A percentile compares a stretch with the other conserved stretches of the same genome.
phyloP scores from a whole-genome alignment of 2,113 vertebrate species.

The Sceloporus tristichus region DNA sequence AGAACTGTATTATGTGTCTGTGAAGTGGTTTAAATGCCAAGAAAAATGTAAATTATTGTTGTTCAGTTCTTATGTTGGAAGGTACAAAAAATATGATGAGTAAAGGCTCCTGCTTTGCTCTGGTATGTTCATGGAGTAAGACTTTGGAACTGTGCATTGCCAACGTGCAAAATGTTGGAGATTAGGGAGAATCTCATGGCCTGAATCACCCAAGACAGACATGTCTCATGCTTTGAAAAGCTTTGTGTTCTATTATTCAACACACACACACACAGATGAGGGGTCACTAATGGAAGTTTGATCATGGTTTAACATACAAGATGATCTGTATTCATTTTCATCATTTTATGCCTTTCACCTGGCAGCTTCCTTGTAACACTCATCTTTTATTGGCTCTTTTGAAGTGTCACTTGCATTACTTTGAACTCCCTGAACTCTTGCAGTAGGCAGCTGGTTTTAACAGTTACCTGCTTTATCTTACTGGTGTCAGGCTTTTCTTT shows the following conservation, averaged over 20 bases:
- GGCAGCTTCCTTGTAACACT: background rate
- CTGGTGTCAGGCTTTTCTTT: accelerated
- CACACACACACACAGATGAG: background rate
- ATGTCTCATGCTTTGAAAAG: constrained; percentile 8
- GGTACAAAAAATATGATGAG: too few relatives aligned
- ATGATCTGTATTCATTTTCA: constrained; percentile 30
- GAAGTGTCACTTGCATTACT: constrained; percentile 15
- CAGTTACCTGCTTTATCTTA: background rate
- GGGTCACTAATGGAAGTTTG: constrained; percentile 29
- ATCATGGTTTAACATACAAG: constrained; percentile 36
- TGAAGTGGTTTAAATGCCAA: background rate
- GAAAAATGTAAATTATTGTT: background rate
- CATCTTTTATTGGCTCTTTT: constrained; percentile 1
- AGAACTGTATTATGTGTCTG: too few relatives aligned
- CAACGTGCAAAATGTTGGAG: background rate
- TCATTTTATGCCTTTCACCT: background rate
- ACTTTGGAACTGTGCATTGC: background rate
- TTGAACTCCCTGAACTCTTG: constrained; percentile 12
- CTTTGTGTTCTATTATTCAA: constrained; percentile 31
- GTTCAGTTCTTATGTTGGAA: background rate
- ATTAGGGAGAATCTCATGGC: background rate
- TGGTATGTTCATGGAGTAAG: background rate
- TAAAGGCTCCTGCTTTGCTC: background rate
- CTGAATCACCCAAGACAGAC: background rate
- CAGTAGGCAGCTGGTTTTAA: constrained; percentile 6